Conservation (phyloP, 2,888 invertebrate species). For the Tetrapedia diversipes region DNA sequence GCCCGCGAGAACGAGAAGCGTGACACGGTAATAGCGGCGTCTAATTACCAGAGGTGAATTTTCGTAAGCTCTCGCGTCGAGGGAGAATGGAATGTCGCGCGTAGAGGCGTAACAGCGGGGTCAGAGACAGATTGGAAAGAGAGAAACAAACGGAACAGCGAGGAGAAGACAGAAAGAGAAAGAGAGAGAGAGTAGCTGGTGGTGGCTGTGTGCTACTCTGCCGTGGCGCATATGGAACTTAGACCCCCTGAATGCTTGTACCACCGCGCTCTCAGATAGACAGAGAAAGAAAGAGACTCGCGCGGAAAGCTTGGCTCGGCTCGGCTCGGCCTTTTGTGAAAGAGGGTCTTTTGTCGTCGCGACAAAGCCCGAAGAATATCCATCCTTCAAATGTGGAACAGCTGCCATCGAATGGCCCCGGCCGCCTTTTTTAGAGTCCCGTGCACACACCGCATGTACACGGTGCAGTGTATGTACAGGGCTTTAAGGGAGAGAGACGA, state of each 20-base stretch:
- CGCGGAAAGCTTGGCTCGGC: conserved; percentile 72
- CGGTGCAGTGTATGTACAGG: conserved; percentile 56
- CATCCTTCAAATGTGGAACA: conserved; percentile 83
- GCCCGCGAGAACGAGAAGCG: background rate
- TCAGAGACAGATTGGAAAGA: conserved; percentile 24
- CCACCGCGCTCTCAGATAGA: conserved; percentile 49
- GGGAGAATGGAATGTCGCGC: conserved; percentile 8
- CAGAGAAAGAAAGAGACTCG: conserved; percentile 52
- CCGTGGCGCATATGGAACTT: conserved; percentile 63
- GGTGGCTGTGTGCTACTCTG: conserved; percentile 10
- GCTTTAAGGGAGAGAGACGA: conserved; percentile 47
- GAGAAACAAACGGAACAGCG: conserved; percentile 6
- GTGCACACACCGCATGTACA: conserved; percentile 61
- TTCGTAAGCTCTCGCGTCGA: conserved; percentile 26
- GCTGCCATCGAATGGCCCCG: conserved; percentile 81
- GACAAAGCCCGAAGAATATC: conserved; percentile 81
- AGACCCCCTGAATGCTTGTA: conserved; percentile 61
- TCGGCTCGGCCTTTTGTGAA: conserved; percentile 76
- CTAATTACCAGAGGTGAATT: conserved; percentile 41
- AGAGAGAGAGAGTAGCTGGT: background rate
- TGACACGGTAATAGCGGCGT: conserved; percentile 22
- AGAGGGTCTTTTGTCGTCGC: conserved; percentile 74
- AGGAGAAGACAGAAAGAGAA: background rate
- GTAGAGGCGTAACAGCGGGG: conserved; percentile 14
- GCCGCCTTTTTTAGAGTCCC: conserved; percentile 72